Evolutionary conservation across 2,888 invertebrate species (phyloP), one percentile per base, ranked within the genome.

Genomic region (Cataglyphis rosenhaueri): DNA sequence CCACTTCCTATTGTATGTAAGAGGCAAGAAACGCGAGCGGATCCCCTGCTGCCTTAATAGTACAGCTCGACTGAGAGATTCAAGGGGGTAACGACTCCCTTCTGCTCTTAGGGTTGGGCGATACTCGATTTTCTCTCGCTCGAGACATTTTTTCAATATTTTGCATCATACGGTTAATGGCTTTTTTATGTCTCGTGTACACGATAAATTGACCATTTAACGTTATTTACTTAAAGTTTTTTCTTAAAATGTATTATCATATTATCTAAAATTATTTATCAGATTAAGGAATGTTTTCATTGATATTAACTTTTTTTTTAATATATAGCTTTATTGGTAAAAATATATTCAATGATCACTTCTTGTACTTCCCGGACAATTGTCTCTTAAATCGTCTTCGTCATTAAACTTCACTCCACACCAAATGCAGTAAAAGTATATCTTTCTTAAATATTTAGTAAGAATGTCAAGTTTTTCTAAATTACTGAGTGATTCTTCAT

Each of bases 341-440:
- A 29, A 32, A 35, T 38, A 57, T 21, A 61, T 61, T 93, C 88
- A 95, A 92, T 97, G 97, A 86, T 96, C 96, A 90, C 95, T 96
- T 91, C 96, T 95, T 64, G 95, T 95, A 25, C 94, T 94, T 4
- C 97, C 97, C 2, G 97, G 97, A 94, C 97, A 97, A 91, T 96
- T 96, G 15, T 94, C 93, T 65, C 93, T 92, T 84, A 97, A 92
- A 93, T 97, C 97, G 44, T 95, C 95, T 70, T 94, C 94, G 94
- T 96, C 96, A 83, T 96, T 95, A 93, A 96, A 97, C 68, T 95
- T 95, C 6, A 96, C 96, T 15, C 97, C 97, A 95, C 98, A 98
- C 97, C 97, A 98, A 74, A 97, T 96, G 92, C 98, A 98, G 93
- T 97, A 98, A 79, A 95, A 95, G 93, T 98, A 96, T 55, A 95